A percentile compares a stretch with the other conserved stretches of the same genome.
Conservation (phyloP, 2,888 invertebrate genomes). For the Mesoligia furuncula region DNA sequence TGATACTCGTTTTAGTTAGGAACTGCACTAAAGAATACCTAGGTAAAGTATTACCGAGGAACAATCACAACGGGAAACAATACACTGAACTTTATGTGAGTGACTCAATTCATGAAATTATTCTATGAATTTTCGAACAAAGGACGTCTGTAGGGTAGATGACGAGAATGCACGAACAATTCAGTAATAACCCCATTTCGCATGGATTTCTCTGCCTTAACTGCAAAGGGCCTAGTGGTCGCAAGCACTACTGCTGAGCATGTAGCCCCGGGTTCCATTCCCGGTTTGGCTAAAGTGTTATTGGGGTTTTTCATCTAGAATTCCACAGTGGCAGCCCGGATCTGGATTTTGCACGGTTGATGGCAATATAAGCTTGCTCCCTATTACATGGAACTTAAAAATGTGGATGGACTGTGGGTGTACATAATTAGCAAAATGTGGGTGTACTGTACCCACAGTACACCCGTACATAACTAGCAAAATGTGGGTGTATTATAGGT, state of each 20-base stretch:
- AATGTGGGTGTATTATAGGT: too few relatives aligned
- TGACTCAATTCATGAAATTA: slow-evolving; percentile 31
- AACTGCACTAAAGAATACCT: not conserved
- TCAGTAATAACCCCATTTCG: slow-evolving; percentile 41
- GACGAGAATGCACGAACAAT: slow-evolving; percentile 27
- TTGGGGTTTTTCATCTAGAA: not conserved
- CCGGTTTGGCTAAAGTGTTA: not conserved
- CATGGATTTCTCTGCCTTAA: not conserved
- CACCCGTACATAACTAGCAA: too few relatives aligned
- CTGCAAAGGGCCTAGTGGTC: not conserved
- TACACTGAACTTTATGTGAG: not conserved
- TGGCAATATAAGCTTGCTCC: not conserved
- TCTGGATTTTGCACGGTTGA: not conserved
- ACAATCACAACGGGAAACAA: slow-evolving; percentile 22
- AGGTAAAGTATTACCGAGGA: not conserved
- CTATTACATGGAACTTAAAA: not conserved
- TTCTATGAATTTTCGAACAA: slow-evolving; percentile 25
- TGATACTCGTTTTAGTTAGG: not conserved
- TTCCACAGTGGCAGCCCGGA: not conserved
- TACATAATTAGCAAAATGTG: too few relatives aligned
- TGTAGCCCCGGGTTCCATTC: not conserved
- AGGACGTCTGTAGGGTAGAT: slow-evolving; percentile 5
- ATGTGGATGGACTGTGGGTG: too few relatives aligned
- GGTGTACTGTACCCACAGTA: too few relatives aligned
- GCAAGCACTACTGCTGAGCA: not conserved